Conservation (phyloP, 2,888 invertebrate species). For the Caradrina clavipalpis region DNA sequence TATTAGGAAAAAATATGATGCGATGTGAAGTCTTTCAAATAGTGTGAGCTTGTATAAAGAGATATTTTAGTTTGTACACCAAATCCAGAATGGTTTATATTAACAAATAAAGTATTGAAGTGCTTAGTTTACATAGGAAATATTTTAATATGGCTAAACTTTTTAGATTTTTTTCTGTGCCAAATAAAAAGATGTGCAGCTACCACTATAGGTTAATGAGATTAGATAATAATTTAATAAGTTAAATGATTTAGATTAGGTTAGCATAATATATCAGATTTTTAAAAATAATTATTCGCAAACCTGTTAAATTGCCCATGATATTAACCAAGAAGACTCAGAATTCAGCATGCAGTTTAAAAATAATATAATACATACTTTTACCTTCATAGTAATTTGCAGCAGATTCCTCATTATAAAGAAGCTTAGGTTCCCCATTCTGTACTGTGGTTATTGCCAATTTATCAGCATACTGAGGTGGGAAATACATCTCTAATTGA, state of each 20-base stretch:
- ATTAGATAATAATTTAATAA: too few relatives aligned
- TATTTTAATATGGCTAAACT: not conserved
- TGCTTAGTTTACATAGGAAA: not conserved
- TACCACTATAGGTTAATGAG: not conserved
- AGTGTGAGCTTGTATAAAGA: not conserved
- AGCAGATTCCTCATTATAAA: constrained; percentile 58
- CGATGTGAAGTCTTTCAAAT: not conserved
- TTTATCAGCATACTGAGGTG: constrained; percentile 56
- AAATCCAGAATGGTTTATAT: not conserved
- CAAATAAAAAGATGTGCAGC: not conserved
- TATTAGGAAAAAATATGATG: not conserved
- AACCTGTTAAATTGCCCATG: constrained; percentile 23
- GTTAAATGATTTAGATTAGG: not conserved
- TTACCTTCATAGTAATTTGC: constrained; percentile 69
- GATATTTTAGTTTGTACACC: not conserved
- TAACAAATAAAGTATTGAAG: not conserved
- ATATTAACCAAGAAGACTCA: not conserved
- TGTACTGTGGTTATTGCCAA: constrained; percentile 64
- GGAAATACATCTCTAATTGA: constrained; percentile 72
- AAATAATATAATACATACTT: constrained; percentile 37
- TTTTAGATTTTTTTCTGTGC: too few relatives aligned
- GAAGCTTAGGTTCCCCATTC: constrained; percentile 63
- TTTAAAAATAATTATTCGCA: not conserved
- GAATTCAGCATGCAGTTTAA: constrained; percentile 9
- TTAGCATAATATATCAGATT: not conserved